A percentile compares a stretch with the other conserved stretches of the same genome.
Evolutionary conservation across 2,888 invertebrate species (phyloP).

Genomic region (Magallana nippona): DNA sequence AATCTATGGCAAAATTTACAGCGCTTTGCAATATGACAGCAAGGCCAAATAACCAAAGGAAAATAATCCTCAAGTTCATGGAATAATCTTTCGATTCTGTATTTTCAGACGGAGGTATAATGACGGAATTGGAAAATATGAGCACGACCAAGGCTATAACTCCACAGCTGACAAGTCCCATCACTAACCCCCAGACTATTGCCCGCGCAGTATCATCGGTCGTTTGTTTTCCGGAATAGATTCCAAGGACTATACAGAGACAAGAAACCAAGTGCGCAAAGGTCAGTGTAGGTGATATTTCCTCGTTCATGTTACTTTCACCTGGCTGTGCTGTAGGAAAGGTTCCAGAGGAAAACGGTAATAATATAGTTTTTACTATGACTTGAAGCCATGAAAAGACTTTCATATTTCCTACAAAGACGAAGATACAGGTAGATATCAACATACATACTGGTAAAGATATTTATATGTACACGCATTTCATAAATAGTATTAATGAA

Average conservation of each 20-base stretch:
- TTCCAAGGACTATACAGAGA: not conserved
- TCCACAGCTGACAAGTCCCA: conserved; percentile 4
- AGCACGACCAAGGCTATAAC: not conserved
- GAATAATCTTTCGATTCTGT: not conserved
- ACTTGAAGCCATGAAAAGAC: not conserved
- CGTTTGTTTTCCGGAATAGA: conserved; percentile 18
- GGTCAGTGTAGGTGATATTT: conserved; percentile 8
- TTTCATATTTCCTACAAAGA: conserved; percentile 4
- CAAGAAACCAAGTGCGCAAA: conserved; percentile 15
- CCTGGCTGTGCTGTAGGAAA: not conserved
- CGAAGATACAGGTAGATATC: not conserved
- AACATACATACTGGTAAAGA: not conserved
- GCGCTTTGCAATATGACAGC: conserved; percentile 16
- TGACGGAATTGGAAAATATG: not conserved
- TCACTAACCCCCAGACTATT: not conserved
- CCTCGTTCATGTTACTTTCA: not conserved
- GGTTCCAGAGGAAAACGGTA: not conserved
- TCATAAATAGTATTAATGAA: not conserved
- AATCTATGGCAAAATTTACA: not conserved
- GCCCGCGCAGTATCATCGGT: not conserved
- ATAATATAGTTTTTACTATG: not conserved
- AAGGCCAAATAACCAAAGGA: conserved; percentile 14
- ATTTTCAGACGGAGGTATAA: not conserved
- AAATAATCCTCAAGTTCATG: not conserved
- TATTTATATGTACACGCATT: not conserved